Evolutionary conservation across 2,888 invertebrate genomes (phyloP), one percentile per base, ranked within the genome.

Genomic region (Artemia sinica): DNA sequence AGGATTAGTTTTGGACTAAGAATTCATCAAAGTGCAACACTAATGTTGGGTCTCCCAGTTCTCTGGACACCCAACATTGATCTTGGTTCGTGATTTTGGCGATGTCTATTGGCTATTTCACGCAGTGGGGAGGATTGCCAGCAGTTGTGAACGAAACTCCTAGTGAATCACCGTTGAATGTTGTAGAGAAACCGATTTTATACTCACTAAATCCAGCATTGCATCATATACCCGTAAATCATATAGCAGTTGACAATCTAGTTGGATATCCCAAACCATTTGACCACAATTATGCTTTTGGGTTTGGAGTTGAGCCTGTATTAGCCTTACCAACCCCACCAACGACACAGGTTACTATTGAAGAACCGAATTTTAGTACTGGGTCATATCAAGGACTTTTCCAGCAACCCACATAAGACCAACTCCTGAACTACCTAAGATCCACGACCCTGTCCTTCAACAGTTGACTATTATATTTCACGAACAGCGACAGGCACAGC

Each of bases 71-170:
- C 63, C 63, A 58, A 58, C 63, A 58, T 58, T 58, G 28, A 58
- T 18, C 63, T 58, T 58, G 63, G 14, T 58, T 58, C 63, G n/a
- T 58, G 63, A 58, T n/a, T 49, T 49, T 67, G 70, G 70, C 70
- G 70, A 70, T 70, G 70, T 70, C 70, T 65, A 67, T 70, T 50
- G 70, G 70, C 66, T 70, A 70, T 70, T 70, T 68, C 66, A 66
- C 70, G 66, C 68, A 68, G 63, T 70, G 70, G 70, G 70, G 70
- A 50, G 70, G 70, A 68, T 68, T 70, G 65, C 68, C 70, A 49
- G 66, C 68, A 67, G 69, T 67, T 48, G 66, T 68, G 51, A 63
- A 67, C 51, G 50, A 50, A 48, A 67, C 50, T 49, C 50, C 50
- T 51, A 51, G 50, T 18, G 67, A 51, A 67, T 50, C 51, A 50